Evolutionary conservation across 2,888 invertebrate genomes (phyloP).

Genomic region (Pammene fasciana): DNA sequence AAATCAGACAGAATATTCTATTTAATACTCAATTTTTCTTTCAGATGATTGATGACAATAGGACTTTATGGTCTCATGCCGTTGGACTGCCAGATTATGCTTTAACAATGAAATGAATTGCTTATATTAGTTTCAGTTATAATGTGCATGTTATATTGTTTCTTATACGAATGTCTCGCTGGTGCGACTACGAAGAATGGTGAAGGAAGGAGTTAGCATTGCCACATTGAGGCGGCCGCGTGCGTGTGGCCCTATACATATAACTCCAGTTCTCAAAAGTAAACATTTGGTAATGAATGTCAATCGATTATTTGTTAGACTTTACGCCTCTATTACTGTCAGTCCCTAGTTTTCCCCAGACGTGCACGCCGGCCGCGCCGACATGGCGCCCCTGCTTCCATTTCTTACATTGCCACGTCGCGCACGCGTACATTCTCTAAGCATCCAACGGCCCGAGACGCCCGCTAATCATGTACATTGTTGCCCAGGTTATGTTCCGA

Average conservation of each 20-base stretch:
- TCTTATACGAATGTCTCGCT: slow-evolving; percentile 1
- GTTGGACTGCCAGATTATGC: slow-evolving; percentile 67
- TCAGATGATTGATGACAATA: slow-evolving; percentile 80
- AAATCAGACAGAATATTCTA: slow-evolving; percentile 57
- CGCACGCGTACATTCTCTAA: slow-evolving; percentile 14
- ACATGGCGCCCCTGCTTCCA: neutral
- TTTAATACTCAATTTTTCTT: slow-evolving; percentile 78
- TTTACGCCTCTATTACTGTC: too few species aligned
- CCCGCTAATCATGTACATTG: slow-evolving; percentile 57
- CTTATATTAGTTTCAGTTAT: slow-evolving; percentile 45
- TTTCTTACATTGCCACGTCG: neutral
- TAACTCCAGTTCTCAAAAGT: too few species aligned
- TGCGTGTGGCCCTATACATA: neutral
- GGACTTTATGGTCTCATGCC: slow-evolving; percentile 74
- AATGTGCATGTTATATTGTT: slow-evolving; percentile 40
- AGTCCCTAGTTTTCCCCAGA: too few species aligned
- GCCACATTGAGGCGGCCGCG: slow-evolving; percentile 10
- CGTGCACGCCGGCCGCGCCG: slow-evolving; percentile 1
- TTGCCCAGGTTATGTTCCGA: slow-evolving; percentile 92
- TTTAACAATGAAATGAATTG: slow-evolving; percentile 59
- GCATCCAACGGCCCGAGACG: slow-evolving; percentile 17
- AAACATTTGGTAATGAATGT: too few species aligned
- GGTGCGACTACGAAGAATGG: neutral
- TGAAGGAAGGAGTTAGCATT: neutral
- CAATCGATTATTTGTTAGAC: too few species aligned